Conservation (phyloP, 2,888 invertebrate genomes). For the Ochlodes sylvanus region DNA sequence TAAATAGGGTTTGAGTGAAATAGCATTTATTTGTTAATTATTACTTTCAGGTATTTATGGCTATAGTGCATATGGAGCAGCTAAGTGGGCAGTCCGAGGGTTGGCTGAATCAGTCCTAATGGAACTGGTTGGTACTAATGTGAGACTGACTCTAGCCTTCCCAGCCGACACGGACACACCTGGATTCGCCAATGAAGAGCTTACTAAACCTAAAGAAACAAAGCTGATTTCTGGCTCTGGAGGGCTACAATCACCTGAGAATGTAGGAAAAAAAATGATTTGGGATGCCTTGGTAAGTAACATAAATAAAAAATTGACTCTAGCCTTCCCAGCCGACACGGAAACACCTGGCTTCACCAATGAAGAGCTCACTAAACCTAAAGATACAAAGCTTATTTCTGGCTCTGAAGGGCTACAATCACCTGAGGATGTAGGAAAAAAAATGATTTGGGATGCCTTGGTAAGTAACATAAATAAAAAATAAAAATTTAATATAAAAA, state of each 20-base stretch:
- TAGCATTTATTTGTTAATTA: too few relatives aligned
- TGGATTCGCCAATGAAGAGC: slow-evolving; percentile 94
- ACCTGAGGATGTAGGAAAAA: slow-evolving; percentile 91
- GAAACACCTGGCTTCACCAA: slow-evolving; percentile 97
- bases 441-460: slow-evolving; percentile 92
- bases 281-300: slow-evolving; percentile 90
- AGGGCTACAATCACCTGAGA: slow-evolving; percentile 90
- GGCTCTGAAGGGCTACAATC: slow-evolving; percentile 90
- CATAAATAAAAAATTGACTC: slow-evolving; percentile 81
- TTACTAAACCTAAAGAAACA: slow-evolving; percentile 94
- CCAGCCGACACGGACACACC: slow-evolving; percentile 99
- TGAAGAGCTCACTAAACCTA: slow-evolving; percentile 94
- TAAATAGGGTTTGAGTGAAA: too few relatives aligned
- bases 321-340: slow-evolving; percentile 97
- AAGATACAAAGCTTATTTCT: slow-evolving; percentile 94
- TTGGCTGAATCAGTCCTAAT: slow-evolving; percentile 97
- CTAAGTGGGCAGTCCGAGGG: slow-evolving; percentile 98
- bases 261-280: slow-evolving; percentile 91
- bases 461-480: slow-evolving; percentile 69
- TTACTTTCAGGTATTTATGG: slow-evolving; percentile 91
- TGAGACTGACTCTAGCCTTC: slow-evolving; percentile 93
- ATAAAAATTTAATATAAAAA: too few relatives aligned
- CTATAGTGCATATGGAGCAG: slow-evolving; percentile 94
- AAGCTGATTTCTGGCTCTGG: slow-evolving; percentile 92
- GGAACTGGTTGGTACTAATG: slow-evolving; percentile 94